Conservation (phyloP, 2,797 vertebrate species). For the Intellagama lesueurii region DNA sequence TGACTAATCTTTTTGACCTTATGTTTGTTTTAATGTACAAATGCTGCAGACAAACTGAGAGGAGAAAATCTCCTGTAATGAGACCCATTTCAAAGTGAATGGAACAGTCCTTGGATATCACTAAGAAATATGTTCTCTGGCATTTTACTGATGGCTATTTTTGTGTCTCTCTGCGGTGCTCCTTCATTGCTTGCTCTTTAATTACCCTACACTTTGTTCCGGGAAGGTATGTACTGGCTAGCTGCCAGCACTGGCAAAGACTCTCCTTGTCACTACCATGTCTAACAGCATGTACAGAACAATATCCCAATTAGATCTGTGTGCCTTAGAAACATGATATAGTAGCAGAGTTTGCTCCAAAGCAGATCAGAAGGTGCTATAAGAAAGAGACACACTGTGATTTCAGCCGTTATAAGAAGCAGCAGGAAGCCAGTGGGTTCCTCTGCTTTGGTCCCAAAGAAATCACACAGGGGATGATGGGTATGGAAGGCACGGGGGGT, state of each 20-base stretch:
- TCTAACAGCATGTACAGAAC: slow-evolving; percentile 79
- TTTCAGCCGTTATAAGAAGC: slow-evolving; percentile 9
- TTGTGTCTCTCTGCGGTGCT: slow-evolving; percentile 52
- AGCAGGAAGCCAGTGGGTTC: neutral
- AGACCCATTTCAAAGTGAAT: slow-evolving; percentile 47
- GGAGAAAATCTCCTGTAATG: slow-evolving; percentile 43
- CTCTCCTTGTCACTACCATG: slow-evolving; percentile 76
- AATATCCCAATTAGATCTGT: slow-evolving; percentile 81
- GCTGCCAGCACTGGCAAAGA: slow-evolving; percentile 71
- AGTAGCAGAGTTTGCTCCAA: slow-evolving; percentile 26
- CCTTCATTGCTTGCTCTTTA: slow-evolving; percentile 68
- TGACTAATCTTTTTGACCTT: slow-evolving; percentile 11
- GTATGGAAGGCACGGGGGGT: neutral
- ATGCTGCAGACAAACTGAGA: slow-evolving; percentile 32
- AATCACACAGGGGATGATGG: neutral
- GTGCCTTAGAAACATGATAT: slow-evolving; percentile 76
- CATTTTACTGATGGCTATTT: slow-evolving; percentile 71
- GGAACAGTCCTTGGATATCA: slow-evolving; percentile 34
- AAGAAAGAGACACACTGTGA: neutral
- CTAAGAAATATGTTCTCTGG: slow-evolving; percentile 60
- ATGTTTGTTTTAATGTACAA: slow-evolving; percentile 36
- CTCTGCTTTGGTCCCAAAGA: neutral
- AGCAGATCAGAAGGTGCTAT: slow-evolving; percentile 55
- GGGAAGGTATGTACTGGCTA: slow-evolving; percentile 78
- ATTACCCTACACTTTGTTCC: slow-evolving; percentile 78